phyloP scores from a whole-genome alignment of 1,140 invertebrate genomes.

The Sitobion miscanthi region DNA sequence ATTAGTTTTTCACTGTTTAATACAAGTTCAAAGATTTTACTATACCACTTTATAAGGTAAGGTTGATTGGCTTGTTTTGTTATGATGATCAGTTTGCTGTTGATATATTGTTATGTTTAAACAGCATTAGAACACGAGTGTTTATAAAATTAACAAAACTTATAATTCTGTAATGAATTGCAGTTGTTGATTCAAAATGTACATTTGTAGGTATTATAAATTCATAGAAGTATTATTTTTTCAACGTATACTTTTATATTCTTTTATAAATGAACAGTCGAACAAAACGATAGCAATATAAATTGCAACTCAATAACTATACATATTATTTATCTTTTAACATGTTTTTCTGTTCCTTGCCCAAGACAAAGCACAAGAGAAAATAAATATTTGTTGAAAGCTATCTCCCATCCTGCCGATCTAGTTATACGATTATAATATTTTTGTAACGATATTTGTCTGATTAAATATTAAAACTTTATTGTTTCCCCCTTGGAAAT shows the following conservation, averaged over 20 bases:
- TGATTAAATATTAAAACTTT: conserved; percentile 12
- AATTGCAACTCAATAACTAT: not conserved
- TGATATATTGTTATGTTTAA: not conserved
- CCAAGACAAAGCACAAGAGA: not conserved
- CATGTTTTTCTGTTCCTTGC: not conserved
- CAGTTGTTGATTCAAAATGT: not conserved
- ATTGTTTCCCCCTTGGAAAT: not conserved
- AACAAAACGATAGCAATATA: not conserved
- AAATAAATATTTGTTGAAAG: not conserved
- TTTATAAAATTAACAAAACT: not conserved
- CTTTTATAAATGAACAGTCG: not conserved
- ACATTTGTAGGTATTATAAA: not conserved
- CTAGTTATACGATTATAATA: not conserved
- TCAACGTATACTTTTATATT: not conserved
- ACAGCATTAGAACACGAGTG: not conserved
- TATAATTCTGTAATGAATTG: not conserved
- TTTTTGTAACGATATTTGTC: not conserved
- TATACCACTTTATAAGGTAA: not conserved
- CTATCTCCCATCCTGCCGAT: not conserved
- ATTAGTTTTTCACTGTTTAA: no score
- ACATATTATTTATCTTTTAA: conserved; percentile 11
- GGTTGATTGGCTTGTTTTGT: not conserved
- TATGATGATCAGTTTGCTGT: not conserved
- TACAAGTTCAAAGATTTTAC: no score
- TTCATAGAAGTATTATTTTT: not conserved